These are phyloP conservation scores for Sialia sialis DNA, from an alignment of 2,113 vertebrate genomes.

Conservation along the genomic window DNA sequence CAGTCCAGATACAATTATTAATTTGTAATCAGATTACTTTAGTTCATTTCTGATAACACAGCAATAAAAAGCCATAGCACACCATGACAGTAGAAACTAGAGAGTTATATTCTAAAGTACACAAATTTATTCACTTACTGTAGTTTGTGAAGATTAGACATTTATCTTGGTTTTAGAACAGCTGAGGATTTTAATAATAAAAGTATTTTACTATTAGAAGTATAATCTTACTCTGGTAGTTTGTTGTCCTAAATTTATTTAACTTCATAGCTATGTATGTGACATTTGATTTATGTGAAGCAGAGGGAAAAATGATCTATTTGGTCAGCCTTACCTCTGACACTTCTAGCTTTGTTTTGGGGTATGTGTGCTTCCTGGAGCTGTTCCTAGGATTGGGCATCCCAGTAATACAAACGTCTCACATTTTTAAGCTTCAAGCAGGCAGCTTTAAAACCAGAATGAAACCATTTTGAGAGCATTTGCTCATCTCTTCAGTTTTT, in stretches of 20 bases:
- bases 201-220: background rate
- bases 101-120: background rate
- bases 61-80: background rate
- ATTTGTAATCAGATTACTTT: background rate
- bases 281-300: background rate
- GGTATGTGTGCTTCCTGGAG: background rate
- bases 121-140: background rate
- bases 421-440: background rate
- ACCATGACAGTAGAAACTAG: background rate
- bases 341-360: background rate
- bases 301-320: background rate
- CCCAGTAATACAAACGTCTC: background rate
- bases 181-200: conserved; percentile 5
- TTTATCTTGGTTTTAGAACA: background rate
- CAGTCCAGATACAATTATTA: background rate
- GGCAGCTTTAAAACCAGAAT: background rate
- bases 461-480: background rate
- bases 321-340: background rate
- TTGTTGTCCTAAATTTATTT: background rate
- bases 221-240: background rate
- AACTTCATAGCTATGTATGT: background rate
- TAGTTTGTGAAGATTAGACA: background rate
- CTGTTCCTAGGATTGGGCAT: background rate
- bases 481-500: background rate
- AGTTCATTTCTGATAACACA: background rate